Evolutionary conservation across 2,888 invertebrate genomes (phyloP), one percentile per base, ranked within the genome.

Genomic region (Drosophila emarginata): DNA sequence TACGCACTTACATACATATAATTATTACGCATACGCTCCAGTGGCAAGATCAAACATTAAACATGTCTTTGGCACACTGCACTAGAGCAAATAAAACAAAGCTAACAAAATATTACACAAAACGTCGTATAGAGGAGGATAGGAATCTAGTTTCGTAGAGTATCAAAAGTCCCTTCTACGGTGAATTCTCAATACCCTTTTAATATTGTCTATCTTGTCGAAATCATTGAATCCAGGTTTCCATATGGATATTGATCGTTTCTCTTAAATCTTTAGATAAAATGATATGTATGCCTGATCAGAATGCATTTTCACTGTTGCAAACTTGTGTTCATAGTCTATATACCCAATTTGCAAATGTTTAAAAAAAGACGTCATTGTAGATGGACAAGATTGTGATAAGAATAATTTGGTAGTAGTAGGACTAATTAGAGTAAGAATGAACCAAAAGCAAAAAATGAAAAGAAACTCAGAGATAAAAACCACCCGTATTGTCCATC

Each of bases 1-100:
- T n/a, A n/a, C n/a, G n/a, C n/a, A n/a, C 14, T 57, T 18, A 45
- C 37, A 32, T 9, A 32, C 2, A 32, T 32, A 32, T 21, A 26
- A 50, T 67, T 54, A 69, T 81, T 76, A 78, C 79, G 84, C 65
- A 83, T 78, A 83, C 80, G 80, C 45, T 54, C 15, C 58, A 39
- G 77, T 81, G 67, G 54, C 65, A 64, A 66, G 39, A 72, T 56
- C 67, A 79, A 70, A 79, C 26, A 26, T 6, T 64, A 74, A 66
- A 64, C 64, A 66, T 40, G 53, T 40, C 57, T 67, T 64, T 67
- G 15, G 59, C 40, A 36, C 54, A 52, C 54, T 23, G 39, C 45
- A 45, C 18, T n/a, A 18, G 36, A 15, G 58, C 54, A 69, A 66
- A 65, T 69, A 74, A 77, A 77, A 23, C 68, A 74, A 68, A 54